A percentile compares a stretch with the other conserved stretches of the same genome.
phyloP scores from a whole-genome alignment of 2,113 vertebrate species.

The Pithys albifrons region DNA sequence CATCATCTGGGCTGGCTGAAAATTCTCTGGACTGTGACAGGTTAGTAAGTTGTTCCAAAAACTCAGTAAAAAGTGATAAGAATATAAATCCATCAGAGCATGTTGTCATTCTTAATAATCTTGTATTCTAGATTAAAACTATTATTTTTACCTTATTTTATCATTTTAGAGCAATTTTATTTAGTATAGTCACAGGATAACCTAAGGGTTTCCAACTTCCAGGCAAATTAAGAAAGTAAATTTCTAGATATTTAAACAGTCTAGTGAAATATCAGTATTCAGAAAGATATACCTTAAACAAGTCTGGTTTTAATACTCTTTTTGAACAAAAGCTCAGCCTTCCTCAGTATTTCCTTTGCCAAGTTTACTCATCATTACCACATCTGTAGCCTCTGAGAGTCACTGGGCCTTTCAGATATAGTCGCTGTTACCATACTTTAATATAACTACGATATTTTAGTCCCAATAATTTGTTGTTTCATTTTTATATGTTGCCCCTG shows the following conservation, averaged over 20 bases:
- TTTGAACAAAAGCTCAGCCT: not conserved
- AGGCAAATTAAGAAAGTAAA: not conserved
- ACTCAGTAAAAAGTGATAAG: not conserved
- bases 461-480: not conserved
- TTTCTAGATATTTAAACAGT: not conserved
- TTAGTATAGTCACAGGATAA: not conserved
- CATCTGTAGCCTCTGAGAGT: not conserved
- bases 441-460: not conserved
- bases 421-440: not conserved
- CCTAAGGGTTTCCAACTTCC: not conserved
- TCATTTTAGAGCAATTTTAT: not conserved
- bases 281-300: not conserved
- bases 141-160: not conserved
- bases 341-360: not conserved
- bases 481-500: not conserved
- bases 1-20: not conserved
- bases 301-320: not conserved
- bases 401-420: not conserved
- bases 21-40: not conserved
- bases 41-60: not conserved
- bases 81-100: not conserved
- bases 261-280: not conserved
- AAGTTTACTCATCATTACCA: not conserved
- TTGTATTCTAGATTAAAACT: not conserved
- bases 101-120: not conserved